Base-by-base conservation (phyloP, 1,140 invertebrate species). In the Palaemon carinicauda region DNA sequence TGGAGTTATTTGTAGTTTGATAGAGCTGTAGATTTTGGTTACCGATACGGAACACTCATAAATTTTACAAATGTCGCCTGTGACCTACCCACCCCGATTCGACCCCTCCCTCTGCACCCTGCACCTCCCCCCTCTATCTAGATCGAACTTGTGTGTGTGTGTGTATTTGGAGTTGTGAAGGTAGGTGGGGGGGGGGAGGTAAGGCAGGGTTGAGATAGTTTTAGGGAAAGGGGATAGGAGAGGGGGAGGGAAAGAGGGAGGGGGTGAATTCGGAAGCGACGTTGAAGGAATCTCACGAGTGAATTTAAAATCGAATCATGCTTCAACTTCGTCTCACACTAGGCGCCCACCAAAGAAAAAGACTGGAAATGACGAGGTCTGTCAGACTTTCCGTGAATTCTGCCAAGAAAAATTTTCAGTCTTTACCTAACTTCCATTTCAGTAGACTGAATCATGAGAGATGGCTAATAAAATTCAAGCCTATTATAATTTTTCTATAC, bases 1-100 rank as follows among this genome's bases (percentile, higher is more conserved):
- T 79, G 75, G 69, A 65, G 75, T 51, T 84, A 75, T 77, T 51
- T 65, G 54, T 78, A 85, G 75, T 85, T 85, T 85, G 82, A 85
- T 79, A 71, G 50, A 85, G 82, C 79, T 79, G 74, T 79, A 85
- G 74, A 85, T 85, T 79, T 69, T 71, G 82, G 54, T 52, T 56
- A 85, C 74, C 75, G 82, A 85, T 79, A 85, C 74, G 74, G 21
- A 79, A 79, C 82, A 53, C 41, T 79, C 65, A 29, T 79, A 85
- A 85, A 85, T 78, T 85, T 50, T 29, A 15, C 65, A 29, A 73
- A 51, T 53, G 74, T 79, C 82, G 82, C 74, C 21, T 24, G 54
- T 85, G 82, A 79, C 82, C 82, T 24, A 31, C 74, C 69, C 50
- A 74, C 51, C 33, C 17, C 15, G 24, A 73, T 31, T 21, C 51